Base-by-base conservation (phyloP, 2,113 vertebrate genomes). In the Ictalurus furcatus region DNA sequence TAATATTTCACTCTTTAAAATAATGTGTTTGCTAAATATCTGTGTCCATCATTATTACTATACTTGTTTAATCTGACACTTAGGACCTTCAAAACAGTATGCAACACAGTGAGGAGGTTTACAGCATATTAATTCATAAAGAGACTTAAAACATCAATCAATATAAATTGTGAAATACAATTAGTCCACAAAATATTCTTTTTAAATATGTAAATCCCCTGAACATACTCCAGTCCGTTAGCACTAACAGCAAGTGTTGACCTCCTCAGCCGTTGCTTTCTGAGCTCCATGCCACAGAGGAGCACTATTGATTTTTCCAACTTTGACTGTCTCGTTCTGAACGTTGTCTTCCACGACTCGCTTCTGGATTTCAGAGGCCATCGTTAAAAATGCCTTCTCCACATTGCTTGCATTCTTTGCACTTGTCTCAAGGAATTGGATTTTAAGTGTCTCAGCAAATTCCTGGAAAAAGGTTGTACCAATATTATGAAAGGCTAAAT, bases 331-430 rank as follows among this genome's bases (percentile, higher is more conserved):
- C 61, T 96, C 95, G 0, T 94, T 93, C 89, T 93, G 88, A 92
- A 97, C 87, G 85, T 94, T 90, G 91, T 97, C 21, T 78, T 94
- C 94, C 90, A 97, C 97, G 94, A 99, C 96, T 87, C 97, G 96
- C 92, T 97, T 97, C 96, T 99, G 98, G 94, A 99, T 99, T 96
- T 98, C 98, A 1, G 97, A 97, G 92, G 98, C 98, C 98, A 99
- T 98, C 84, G 97, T 98, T 94, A 99, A 97, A 96, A 99, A 99
- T 91, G 98, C 97, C 94, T 96, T 96, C 96, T 99, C 98, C 96
- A 99, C 98, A 52, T 99, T 99, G 88, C 96, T 97, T 88, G 98
- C 96, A 3, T 97, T 98, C 95, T 98, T 99, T 73, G 98, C 97
- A 91, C 98, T 99, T 85, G 98, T 99, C 97, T 99, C 98, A 95